These are phyloP conservation scores for Cyclophora punctaria DNA, from an alignment of 2,888 invertebrate species.

Conservation along the genomic window DNA sequence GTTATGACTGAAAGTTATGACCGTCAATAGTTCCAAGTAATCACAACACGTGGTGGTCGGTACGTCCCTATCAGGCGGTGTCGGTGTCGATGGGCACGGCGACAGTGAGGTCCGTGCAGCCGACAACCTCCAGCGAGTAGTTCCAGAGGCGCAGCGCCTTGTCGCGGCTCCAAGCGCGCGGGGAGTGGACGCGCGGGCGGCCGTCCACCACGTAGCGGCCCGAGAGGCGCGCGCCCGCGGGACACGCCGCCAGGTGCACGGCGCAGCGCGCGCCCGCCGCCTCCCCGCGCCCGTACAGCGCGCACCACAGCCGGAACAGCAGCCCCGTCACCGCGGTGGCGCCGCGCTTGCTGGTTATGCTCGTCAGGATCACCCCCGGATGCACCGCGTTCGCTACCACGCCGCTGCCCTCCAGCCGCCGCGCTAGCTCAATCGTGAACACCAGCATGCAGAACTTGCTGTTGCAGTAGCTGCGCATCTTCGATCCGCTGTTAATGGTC, in stretches of 20 bases:
- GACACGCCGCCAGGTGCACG: constrained; percentile 79
- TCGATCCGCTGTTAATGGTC: constrained; percentile 22
- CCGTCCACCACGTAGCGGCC: constrained; percentile 78
- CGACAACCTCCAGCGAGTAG: constrained; percentile 7
- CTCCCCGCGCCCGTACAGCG: constrained; percentile 68
- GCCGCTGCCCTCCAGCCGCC: constrained; percentile 78
- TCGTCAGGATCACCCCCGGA: constrained; percentile 11
- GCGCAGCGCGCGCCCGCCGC: constrained; percentile 83
- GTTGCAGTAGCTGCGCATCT: constrained; percentile 25
- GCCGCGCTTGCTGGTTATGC: not conserved
- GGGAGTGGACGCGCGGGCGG: too few relatives aligned
- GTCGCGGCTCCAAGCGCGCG: not conserved
- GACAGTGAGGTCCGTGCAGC: not conserved
- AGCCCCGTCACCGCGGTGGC: not conserved
- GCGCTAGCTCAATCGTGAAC: constrained; percentile 80
- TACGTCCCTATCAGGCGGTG: too few relatives aligned
- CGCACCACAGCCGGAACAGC: constrained; percentile 10
- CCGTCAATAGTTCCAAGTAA: too few relatives aligned
- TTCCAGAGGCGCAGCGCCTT: constrained; percentile 10
- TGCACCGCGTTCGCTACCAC: constrained; percentile 28
- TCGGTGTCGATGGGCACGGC: too few relatives aligned
- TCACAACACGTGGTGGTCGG: too few relatives aligned
- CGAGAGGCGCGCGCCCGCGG: constrained; percentile 76
- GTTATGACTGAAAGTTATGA: too few relatives aligned
- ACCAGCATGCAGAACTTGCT: constrained; percentile 76